Base-by-base conservation (phyloP, 2,113 vertebrate species). In the Chlamydotis undulata region DNA sequence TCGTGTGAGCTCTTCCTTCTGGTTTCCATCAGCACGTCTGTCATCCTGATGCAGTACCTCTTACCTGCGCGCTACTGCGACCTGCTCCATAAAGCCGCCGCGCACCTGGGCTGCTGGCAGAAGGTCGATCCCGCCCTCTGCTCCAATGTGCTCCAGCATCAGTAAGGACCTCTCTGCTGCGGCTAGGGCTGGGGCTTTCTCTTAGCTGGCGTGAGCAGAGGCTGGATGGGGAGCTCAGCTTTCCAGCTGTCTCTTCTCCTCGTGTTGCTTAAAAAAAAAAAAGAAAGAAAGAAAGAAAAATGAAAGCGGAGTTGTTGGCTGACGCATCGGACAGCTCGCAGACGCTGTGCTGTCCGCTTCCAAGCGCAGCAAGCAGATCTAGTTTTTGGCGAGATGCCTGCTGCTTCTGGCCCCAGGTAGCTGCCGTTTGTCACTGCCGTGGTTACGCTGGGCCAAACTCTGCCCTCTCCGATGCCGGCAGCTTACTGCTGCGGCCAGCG, bases 51-150 rank as follows among this genome's bases (percentile, higher is more conserved):
- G 98, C 98, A 99, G 89, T 99, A 99, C 96, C 97, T 99, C 78
- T 84, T 99, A 24, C 99, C 99, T 1, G 98, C 99, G 1, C 99
- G 98, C 73, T 99, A 99, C 98, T 99, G 99, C 1, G 99, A 99
- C 97, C 98, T 99, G 60, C 98, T 99, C 26, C 99, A 99, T 94
- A 99, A 99, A 80, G 99, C 99, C 2, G 99, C 99, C 1, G 99
- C 99, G 12, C 99, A 99, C 95, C 97, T 99, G 91, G 99, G 99
- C 97, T 99, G 99, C 98, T 99, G 99, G 99, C 99, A 99, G 97
- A 99, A 99, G 97, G 99, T 99, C 16, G 99, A 99, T 83, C 99
- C 99, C 0, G 98, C 99, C 0, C 98, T 99, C 77, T 99, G 99
- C 97, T 99, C 99, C 97, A 99, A 99, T 1, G 98, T 99, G 91